Evolutionary conservation across 1,140 invertebrate genomes (phyloP).

Genomic region (Brachionus plicatilis): DNA sequence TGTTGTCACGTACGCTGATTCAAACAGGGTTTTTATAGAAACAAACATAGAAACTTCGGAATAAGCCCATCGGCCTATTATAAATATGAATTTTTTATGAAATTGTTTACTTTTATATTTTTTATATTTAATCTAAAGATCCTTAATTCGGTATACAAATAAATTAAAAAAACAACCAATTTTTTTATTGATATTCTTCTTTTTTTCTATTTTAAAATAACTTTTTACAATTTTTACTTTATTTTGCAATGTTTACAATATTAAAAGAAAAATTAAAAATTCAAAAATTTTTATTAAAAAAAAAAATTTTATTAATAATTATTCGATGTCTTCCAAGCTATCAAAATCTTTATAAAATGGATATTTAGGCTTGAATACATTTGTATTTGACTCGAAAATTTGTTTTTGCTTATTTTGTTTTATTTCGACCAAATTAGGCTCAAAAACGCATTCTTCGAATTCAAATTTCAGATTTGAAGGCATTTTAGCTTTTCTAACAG

Average conservation of each 20-base stretch:
- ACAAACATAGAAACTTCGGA: too few species aligned
- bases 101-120: too few species aligned
- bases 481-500: not conserved
- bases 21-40: too few species aligned
- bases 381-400: constrained; percentile 2
- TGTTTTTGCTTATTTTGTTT: not conserved
- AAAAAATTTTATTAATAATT: too few species aligned
- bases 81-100: too few species aligned
- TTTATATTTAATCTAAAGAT: too few species aligned
- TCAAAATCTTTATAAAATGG: constrained; percentile 30
- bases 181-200: too few species aligned
- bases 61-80: too few species aligned
- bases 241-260: not conserved
- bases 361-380: constrained; percentile 25
- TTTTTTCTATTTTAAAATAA: too few species aligned
- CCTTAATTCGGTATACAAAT: too few species aligned
- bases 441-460: constrained; percentile 2
- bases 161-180: too few species aligned
- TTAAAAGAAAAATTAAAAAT: not conserved
- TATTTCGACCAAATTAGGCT: not conserved
- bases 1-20: too few species aligned
- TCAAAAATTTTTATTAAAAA: not conserved
- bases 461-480: not conserved
- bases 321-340: not conserved
- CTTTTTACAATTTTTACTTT: not conserved